Base-by-base conservation (phyloP, 2,888 invertebrate genomes). In the Thymelicus lineola region DNA sequence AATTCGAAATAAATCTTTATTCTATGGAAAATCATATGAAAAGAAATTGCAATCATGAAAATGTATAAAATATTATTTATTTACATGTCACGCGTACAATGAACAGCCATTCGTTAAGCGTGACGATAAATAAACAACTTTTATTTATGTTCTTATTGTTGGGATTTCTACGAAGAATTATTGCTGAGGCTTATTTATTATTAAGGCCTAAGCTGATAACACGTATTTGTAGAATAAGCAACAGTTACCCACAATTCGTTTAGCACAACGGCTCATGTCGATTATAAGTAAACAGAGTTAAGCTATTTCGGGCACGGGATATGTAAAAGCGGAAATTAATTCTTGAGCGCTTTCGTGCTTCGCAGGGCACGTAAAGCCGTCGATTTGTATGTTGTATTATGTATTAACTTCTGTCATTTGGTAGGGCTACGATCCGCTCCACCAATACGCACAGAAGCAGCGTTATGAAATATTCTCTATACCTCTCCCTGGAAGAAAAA, bases 71-170 rank as follows among this genome's bases (percentile, higher is more conserved):
- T 28, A 28, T 28, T 70, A 10, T n/a, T n/a, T n/a, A n/a, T n/a
- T n/a, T n/a, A n/a, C n/a, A 12, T 53, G 53, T 20, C 53, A 62
- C n/a, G 28, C 58, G 28, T 55, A 61, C 35, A 66, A 66, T 63
- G 38, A 69, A 72, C 20, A 50, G 53, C 73, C 71, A 75, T 73
- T 73, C 75, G 72, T 75, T 73, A 75, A 72, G 70, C 63, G 60
- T 50, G 67, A 36, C 63, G 46, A 58, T 46, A 35, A 74, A 75
- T 74, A 74, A 75, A 75, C 71, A 72, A 71, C 71, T 72, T 71
- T 75, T 75, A 76, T 75, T 75, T 75, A 74, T 72, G 66, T 72
- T 67, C 70, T 73, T 72, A 71, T 74, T 74, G 71, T 73, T 63
- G 68, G 71, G 70, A 68, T 73, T 70, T 66, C 71, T 35, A 50